phyloP scores from a whole-genome alignment of 2,113 vertebrate genomes.

The Clarias batrachus region DNA sequence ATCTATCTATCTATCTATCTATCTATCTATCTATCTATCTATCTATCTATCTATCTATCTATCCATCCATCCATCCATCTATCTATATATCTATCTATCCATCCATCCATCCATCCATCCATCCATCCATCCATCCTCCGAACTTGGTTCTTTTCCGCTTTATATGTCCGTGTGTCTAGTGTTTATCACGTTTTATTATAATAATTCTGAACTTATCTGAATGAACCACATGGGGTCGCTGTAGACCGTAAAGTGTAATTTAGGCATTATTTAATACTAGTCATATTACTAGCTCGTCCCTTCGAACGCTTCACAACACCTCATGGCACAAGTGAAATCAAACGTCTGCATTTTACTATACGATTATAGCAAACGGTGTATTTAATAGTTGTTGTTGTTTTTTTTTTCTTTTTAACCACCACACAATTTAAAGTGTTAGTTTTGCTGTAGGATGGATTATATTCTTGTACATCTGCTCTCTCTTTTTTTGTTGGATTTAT shows the following conservation, averaged over 20 bases:
- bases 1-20: no score
- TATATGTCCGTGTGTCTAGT: not conserved
- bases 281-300: conserved; percentile 4
- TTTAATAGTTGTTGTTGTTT: not conserved
- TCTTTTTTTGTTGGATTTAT: conserved; percentile 35
- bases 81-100: no score
- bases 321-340: not conserved
- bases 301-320: not conserved
- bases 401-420: not conserved
- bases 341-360: not conserved
- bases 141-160: not conserved
- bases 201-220: not conserved
- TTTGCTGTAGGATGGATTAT: conserved; percentile 9
- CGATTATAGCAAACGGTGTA: not conserved
- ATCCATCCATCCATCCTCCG: no score
- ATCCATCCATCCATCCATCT: no score
- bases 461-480: conserved; percentile 10
- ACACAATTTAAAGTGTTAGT: not conserved
- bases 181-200: no score
- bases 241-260: conserved; percentile 11
- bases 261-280: not conserved
- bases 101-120: no score
- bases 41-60: not conserved
- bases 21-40: no score
- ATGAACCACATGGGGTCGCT: conserved; percentile 30